Evolutionary conservation across 2,113 vertebrate genomes (phyloP).

Genomic region (Scytalopus superciliaris): DNA sequence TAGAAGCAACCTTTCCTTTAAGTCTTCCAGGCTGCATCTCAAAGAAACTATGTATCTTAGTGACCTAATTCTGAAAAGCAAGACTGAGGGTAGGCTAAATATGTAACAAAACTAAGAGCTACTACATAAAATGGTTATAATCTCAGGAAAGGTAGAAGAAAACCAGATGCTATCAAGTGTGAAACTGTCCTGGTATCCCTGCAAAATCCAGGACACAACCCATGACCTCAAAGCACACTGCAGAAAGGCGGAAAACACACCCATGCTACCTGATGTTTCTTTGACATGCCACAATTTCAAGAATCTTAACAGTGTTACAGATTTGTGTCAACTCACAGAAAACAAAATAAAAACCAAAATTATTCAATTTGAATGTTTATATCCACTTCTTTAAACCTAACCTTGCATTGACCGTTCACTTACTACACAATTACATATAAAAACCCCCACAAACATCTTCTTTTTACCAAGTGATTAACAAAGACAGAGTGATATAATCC

Average conservation of each 20-base stretch:
- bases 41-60: not conserved
- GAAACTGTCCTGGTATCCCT: not conserved
- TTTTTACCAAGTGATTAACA: not conserved
- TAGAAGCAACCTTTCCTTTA: not conserved
- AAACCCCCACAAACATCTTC: not conserved
- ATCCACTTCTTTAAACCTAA: not conserved
- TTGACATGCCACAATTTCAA: not conserved
- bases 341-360: not conserved
- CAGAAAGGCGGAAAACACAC: not conserved
- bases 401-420: not conserved
- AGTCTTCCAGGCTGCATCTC: not conserved
- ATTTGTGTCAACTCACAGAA: not conserved
- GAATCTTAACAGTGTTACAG: not conserved
- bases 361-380: not conserved
- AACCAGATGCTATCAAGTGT: not conserved
- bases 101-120: not conserved
- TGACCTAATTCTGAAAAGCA: not conserved
- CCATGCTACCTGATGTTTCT: fast-evolving
- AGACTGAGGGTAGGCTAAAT: not conserved
- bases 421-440: not conserved
- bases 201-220: not conserved
- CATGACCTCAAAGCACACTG: fast-evolving
- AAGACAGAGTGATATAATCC: not conserved
- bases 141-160: not conserved
- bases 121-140: not conserved